Conservation (phyloP, 2,113 vertebrate genomes). For the Telmatochromis sp. region DNA sequence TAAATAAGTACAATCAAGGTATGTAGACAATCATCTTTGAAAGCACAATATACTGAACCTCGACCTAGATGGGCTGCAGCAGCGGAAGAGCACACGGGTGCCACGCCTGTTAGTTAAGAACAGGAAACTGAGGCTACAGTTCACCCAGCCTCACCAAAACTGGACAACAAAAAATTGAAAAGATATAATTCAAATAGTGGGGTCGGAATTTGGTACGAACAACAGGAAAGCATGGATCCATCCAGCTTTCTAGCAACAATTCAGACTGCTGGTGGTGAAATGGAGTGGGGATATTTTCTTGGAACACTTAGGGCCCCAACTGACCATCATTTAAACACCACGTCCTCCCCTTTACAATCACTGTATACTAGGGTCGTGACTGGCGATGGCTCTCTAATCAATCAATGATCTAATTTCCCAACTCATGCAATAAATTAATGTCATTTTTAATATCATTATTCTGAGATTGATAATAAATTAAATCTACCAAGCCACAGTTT, state of each 20-base stretch:
- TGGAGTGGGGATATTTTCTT: neutral
- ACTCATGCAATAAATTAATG: neutral
- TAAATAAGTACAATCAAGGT: neutral
- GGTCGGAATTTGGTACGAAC: neutral
- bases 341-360: neutral
- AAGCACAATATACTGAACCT: neutral
- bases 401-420: neutral
- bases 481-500: neutral
- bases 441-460: neutral
- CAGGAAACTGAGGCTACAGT: neutral
- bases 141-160: neutral
- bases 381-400: neutral
- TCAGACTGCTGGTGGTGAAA: neutral
- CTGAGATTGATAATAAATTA: neutral
- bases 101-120: neutral
- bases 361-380: neutral
- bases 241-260: neutral
- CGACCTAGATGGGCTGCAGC: neutral
- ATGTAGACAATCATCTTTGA: neutral
- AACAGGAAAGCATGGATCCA: neutral
- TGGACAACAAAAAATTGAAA: neutral
- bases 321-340: neutral
- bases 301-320: neutral
- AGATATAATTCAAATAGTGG: neutral
- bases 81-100: neutral